A percentile compares a stretch with the other conserved stretches of the same genome.
Evolutionary conservation across 2,888 invertebrate genomes (phyloP).

Genomic region (Melinaea menophilus): DNA sequence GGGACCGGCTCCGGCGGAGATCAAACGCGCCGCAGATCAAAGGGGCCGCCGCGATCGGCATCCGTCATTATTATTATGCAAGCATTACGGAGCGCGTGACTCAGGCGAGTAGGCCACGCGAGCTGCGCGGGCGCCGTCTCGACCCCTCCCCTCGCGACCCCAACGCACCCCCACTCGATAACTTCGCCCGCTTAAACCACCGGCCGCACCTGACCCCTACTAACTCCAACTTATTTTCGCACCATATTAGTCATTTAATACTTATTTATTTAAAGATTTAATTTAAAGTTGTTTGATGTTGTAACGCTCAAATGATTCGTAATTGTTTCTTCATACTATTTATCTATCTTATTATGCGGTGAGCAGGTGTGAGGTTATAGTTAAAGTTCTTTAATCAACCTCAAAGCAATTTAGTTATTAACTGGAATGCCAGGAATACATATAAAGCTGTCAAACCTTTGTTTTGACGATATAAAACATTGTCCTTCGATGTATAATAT

Average conservation of each 20-base stretch:
- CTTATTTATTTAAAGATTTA: constrained; percentile 45
- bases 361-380: not conserved
- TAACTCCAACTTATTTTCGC: constrained; percentile 31
- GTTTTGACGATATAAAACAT: too few relatives aligned
- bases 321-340: not conserved
- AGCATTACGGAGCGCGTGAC: constrained; percentile 78
- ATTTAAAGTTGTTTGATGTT: constrained; percentile 38
- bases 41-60: constrained; percentile 77
- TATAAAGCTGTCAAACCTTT: too few relatives aligned
- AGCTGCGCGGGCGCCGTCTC: constrained; percentile 68
- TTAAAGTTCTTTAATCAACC: not conserved
- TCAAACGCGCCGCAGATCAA: constrained; percentile 75
- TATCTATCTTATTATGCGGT: not conserved
- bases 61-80: constrained; percentile 79
- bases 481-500: not conserved
- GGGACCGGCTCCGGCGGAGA: constrained; percentile 75
- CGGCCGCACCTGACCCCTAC: not conserved
- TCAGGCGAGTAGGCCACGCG: constrained; percentile 76
- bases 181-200: constrained; percentile 4
- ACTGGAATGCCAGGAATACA: too few relatives aligned
- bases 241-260: constrained; percentile 46
- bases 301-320: constrained; percentile 22
- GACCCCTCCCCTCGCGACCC: constrained; percentile 41
- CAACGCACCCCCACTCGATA: constrained; percentile 36
- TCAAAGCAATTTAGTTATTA: too few relatives aligned